Conservation (phyloP, 2,888 invertebrate genomes). For the Tortricodes alternella region DNA sequence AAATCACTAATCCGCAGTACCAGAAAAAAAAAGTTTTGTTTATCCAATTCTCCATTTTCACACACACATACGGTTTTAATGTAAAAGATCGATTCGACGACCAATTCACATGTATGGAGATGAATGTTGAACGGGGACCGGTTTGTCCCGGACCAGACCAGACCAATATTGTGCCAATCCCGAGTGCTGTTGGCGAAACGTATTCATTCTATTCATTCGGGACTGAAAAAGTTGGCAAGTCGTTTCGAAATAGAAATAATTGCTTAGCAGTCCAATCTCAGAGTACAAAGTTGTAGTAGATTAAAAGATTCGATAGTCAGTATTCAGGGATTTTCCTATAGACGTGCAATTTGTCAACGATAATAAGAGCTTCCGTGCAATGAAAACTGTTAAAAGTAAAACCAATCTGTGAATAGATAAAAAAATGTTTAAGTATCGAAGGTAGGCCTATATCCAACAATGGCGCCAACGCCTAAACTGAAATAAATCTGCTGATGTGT, state of each 20-base stretch:
- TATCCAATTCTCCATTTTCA: not conserved
- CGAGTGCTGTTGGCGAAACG: not conserved
- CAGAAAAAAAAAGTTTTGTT: not conserved
- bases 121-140: not conserved
- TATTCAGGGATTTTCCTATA: not conserved
- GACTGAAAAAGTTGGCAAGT: not conserved
- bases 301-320: no score
- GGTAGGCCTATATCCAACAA: no score
- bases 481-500: no score
- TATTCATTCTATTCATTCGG: not conserved
- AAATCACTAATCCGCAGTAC: not conserved
- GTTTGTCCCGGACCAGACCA: not conserved
- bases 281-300: no score
- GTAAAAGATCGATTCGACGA: not conserved
- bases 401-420: no score
- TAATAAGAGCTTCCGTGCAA: no score
- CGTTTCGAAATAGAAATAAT: slow-evolving; percentile 1
- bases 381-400: no score
- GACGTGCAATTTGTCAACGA: no score
- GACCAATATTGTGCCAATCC: not conserved
- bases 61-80: not conserved
- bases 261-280: not conserved
- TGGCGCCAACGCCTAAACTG: no score
- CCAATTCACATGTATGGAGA: not conserved
- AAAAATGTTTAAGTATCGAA: no score